Base-by-base conservation (phyloP, 1,140 invertebrate genomes). In the Bombus sylvicola region DNA sequence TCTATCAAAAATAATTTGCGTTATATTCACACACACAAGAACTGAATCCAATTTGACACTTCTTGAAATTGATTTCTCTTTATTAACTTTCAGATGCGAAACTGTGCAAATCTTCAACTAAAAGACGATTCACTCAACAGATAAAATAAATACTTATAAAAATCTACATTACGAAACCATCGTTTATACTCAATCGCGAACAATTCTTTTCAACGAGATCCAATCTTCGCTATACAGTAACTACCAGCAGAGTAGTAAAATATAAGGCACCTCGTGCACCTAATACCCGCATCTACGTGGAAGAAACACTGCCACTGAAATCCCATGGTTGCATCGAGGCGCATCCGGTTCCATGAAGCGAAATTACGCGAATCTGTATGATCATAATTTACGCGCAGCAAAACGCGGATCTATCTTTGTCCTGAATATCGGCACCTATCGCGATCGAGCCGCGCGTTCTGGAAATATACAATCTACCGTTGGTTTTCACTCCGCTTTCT, bases 381-480 rank as follows among this genome's bases (percentile, higher is more conserved):
- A 53, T 43, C 78, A 68, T 69, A 80, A 80, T 81, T 81, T 81
- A 69, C 66, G 53, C 43, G n/a, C 66, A 2, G 43, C 43, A 31
- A 81, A 39, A 71, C 78, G 53, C 66, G 43, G 34, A 15, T 47
- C 47, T 75, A 39, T 69, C 77, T 69, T 69, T 68, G 64, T 53
- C 66, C 78, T 71, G 78, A 71, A 81, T 81, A 81, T 81, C 64
- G 64, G 75, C 57, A 62, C 37, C 57, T 62, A 80, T 80, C 78
- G 43, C 78, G 78, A 81, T 81, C 28, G 15, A 57, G 13, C 15
- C 13, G 12, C 41, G 43, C 43, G 31, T 53, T 79, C 77, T 66
- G 39, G 66, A 81, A 81, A 81, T 71, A 47, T 37, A 69, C 34
- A 75, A 75, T 75, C 34, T 47, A 25, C 64, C 25, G 15, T 18